Evolutionary conservation across 2,113 vertebrate species (phyloP).

Genomic region (Semnopithecus entellus): DNA sequence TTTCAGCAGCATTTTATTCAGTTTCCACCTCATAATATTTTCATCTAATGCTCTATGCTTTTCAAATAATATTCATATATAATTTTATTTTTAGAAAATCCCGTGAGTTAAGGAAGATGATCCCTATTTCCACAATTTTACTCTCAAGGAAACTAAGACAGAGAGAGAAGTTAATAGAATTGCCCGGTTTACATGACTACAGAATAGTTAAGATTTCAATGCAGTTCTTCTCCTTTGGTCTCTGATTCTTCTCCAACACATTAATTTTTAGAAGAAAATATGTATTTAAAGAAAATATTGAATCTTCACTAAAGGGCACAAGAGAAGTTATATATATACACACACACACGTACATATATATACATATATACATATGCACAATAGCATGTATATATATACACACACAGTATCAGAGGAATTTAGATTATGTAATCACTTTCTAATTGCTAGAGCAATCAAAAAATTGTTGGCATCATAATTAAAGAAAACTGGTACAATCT

Average conservation of each 20-base stretch:
- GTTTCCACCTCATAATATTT: not conserved
- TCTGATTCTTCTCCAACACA: not conserved
- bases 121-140: not conserved
- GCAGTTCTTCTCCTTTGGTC: not conserved
- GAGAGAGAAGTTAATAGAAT: not conserved
- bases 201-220: not conserved
- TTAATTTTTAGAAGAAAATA: not conserved
- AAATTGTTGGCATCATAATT: not conserved
- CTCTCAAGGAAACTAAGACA: not conserved
- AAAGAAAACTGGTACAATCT: not conserved
- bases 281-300: not conserved
- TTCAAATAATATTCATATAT: not conserved
- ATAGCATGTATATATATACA: no score
- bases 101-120: not conserved
- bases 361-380: no score
- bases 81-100: not conserved
- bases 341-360: accelerated
- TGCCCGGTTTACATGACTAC: not conserved
- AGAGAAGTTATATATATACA: not conserved
- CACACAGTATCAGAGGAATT: not conserved
- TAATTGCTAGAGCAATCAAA: not conserved
- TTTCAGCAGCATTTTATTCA: not conserved
- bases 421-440: not conserved
- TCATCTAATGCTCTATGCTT: not conserved
- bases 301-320: not conserved